Conservation (phyloP, 2,888 invertebrate species). For the Molanna angustata region DNA sequence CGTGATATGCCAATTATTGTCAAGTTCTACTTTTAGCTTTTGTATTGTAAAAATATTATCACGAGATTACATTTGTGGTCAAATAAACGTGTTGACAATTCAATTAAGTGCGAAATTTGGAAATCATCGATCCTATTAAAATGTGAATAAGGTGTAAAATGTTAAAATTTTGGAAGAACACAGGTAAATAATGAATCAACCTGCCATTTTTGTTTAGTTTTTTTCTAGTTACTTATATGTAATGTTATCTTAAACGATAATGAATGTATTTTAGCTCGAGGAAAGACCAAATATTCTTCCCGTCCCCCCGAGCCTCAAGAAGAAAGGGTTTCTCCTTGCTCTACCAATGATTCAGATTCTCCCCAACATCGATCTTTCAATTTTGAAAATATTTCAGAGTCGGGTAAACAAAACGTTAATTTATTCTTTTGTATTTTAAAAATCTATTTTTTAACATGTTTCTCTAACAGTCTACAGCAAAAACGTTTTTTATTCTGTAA, state of each 20-base stretch:
- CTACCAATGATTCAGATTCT: slow-evolving; percentile 35
- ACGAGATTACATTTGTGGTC: too few species aligned
- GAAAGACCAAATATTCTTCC: slow-evolving; percentile 52
- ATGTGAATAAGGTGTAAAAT: slow-evolving; percentile 49
- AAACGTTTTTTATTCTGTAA: too few species aligned
- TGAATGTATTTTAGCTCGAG: slow-evolving; percentile 43
- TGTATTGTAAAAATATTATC: too few species aligned
- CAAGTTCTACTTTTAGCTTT: slow-evolving; percentile 10
- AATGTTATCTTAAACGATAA: slow-evolving; percentile 24
- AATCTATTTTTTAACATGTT: too few species aligned
- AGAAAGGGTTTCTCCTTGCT: slow-evolving; percentile 23
- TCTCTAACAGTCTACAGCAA: too few species aligned
- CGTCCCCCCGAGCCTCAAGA: slow-evolving; percentile 46
- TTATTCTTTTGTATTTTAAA: too few species aligned
- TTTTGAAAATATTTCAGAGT: slow-evolving; percentile 18
- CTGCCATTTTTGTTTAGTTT: not conserved
- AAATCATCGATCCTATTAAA: slow-evolving; percentile 17
- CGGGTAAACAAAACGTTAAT: slow-evolving; percentile 18
- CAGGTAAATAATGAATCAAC: slow-evolving; percentile 62
- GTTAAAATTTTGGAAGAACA: slow-evolving; percentile 77
- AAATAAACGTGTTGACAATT: too few species aligned
- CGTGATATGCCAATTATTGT: slow-evolving; percentile 21
- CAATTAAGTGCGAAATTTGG: too few species aligned
- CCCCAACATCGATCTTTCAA: slow-evolving; percentile 11
- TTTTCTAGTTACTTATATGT: slow-evolving; percentile 9